phyloP scores from a whole-genome alignment of 2,113 vertebrate genomes.

The Tylochromis polylepis region DNA sequence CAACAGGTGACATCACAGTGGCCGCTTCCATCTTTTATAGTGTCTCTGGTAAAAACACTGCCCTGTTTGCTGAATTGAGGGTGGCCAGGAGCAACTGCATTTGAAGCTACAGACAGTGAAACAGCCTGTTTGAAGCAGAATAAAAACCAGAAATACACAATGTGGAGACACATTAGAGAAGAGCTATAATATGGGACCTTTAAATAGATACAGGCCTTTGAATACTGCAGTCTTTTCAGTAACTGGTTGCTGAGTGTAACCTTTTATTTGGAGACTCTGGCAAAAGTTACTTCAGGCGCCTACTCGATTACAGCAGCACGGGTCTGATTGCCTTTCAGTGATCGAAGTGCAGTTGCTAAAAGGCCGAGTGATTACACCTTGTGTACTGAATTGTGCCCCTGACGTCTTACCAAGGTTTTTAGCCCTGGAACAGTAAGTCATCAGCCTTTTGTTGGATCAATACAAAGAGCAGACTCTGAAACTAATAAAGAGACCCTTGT shows the following conservation, averaged over 20 bases:
- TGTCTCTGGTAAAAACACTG: not conserved
- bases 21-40: not conserved
- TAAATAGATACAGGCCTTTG: not conserved
- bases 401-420: not conserved
- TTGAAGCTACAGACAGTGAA: not conserved
- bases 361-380: not conserved
- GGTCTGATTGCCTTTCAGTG: not conserved
- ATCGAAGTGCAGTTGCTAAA: not conserved
- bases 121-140: not conserved
- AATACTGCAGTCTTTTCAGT: not conserved
- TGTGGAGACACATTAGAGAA: not conserved
- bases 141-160: not conserved
- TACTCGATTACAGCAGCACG: not conserved
- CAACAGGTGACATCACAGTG: not conserved
- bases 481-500: constrained; percentile 7
- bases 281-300: not conserved
- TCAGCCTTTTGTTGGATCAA: not conserved
- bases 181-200: not conserved
- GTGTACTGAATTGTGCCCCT: not conserved
- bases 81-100: not conserved
- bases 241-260: not conserved
- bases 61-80: not conserved
- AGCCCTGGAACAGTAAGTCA: not conserved
- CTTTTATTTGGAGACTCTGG: not conserved
- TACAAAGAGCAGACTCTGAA: constrained; percentile 8